Conservation (phyloP, 2,888 invertebrate genomes). For the Patella pellucida region DNA sequence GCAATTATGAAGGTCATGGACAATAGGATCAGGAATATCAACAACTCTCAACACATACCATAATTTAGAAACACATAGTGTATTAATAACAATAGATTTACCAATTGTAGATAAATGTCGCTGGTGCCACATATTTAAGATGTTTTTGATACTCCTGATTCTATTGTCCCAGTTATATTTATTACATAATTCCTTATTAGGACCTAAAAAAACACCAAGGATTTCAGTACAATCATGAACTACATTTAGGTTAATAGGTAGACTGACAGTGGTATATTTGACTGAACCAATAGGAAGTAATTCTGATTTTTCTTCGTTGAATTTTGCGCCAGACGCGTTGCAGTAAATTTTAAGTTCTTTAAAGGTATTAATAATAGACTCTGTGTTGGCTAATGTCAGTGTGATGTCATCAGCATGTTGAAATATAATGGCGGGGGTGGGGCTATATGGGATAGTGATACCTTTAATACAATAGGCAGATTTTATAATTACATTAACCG, state of each 20-base stretch:
- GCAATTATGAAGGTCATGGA: background rate
- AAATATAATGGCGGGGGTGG: background rate
- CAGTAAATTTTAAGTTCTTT: background rate
- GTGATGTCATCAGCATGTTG: background rate
- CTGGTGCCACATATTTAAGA: background rate
- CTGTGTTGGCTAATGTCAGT: background rate
- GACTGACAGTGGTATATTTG: background rate
- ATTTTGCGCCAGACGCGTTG: background rate
- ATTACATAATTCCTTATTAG: background rate
- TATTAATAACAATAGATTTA: background rate
- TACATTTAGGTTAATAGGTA: background rate
- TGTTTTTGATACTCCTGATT: background rate
- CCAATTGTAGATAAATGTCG: background rate
- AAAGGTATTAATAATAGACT: background rate
- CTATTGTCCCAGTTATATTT: background rate
- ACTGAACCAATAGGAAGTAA: background rate
- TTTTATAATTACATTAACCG: background rate
- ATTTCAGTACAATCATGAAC: background rate
- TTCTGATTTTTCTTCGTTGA: background rate
- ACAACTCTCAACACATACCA: background rate
- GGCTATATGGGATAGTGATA: background rate
- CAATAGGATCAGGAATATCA: background rate
- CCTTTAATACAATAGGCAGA: background rate
- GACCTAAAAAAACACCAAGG: background rate
- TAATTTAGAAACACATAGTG: background rate